A percentile compares a stretch with the other conserved stretches of the same genome.
phyloP scores from a whole-genome alignment of 30 jellyfish, hydroid and myxozoan genomes.

The Cassiopea andromeda region DNA sequence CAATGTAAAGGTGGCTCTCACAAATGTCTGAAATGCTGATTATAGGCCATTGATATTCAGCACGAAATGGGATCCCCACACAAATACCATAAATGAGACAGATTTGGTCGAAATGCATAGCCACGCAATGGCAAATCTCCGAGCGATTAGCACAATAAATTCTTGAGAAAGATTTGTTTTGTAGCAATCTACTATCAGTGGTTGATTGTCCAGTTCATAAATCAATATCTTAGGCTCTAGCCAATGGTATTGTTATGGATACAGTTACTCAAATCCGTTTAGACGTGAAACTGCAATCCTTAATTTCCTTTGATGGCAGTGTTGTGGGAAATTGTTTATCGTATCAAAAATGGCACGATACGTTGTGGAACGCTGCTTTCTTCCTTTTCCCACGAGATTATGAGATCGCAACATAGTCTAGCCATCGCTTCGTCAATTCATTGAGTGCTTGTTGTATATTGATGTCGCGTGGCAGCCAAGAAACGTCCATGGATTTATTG shows the following conservation, averaged over 20 bases:
- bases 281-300: background rate
- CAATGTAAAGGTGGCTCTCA: no score
- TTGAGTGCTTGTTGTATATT: background rate
- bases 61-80: background rate
- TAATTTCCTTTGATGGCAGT: slow-evolving; percentile 6
- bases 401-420: background rate
- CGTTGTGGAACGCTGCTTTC: slow-evolving; percentile 4
- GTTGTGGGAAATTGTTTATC: slow-evolving; percentile 12
- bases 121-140: background rate
- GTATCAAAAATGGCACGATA: slow-evolving; percentile 11
- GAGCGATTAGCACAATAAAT: background rate
- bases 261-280: slow-evolving; percentile 14
- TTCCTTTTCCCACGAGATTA: slow-evolving; percentile 4
- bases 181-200: background rate
- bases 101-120: background rate
- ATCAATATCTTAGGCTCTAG: background rate
- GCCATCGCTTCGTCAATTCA: background rate
- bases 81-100: background rate
- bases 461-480: no score
- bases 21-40: no score
- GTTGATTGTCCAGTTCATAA: background rate
- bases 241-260: slow-evolving; percentile 6
- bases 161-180: background rate
- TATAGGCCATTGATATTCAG: background rate
- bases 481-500: no score